A percentile compares a stretch with the other conserved stretches of the same genome.
These are phyloP conservation scores for Origma solitaria DNA, from an alignment of 2,113 vertebrate species.

Conservation along the genomic window DNA sequence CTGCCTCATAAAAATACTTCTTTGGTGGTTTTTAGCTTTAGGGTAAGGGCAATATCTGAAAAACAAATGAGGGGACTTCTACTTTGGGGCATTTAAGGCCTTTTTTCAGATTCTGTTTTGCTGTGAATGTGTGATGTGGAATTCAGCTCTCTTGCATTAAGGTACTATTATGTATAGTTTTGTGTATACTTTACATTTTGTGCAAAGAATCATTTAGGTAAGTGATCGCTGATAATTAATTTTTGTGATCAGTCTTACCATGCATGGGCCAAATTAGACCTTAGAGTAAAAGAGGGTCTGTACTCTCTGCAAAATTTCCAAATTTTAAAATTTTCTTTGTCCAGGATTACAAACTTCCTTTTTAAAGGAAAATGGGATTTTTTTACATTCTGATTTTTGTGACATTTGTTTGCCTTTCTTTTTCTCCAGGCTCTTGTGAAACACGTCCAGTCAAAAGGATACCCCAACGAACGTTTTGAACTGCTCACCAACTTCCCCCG, in stretches of 20 bases:
- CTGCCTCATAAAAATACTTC: neutral
- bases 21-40: neutral
- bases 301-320: neutral
- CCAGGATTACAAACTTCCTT: neutral
- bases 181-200: neutral
- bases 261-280: neutral
- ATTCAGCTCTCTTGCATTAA: neutral
- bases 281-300: neutral
- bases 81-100: neutral
- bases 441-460: conserved; percentile 95
- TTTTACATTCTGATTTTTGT: neutral
- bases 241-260: neutral
- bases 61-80: neutral
- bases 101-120: neutral
- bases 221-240: neutral
- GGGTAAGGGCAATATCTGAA: neutral
- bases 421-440: conserved; percentile 87
- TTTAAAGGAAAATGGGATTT: neutral
- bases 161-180: neutral
- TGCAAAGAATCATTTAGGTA: neutral
- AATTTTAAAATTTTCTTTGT: neutral
- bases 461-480: conserved; percentile 97
- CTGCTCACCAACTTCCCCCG: conserved; percentile 99
- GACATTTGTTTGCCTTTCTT: neutral
- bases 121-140: neutral